phyloP scores from a whole-genome alignment of 2,113 vertebrate genomes.

The Bucco capensis region DNA sequence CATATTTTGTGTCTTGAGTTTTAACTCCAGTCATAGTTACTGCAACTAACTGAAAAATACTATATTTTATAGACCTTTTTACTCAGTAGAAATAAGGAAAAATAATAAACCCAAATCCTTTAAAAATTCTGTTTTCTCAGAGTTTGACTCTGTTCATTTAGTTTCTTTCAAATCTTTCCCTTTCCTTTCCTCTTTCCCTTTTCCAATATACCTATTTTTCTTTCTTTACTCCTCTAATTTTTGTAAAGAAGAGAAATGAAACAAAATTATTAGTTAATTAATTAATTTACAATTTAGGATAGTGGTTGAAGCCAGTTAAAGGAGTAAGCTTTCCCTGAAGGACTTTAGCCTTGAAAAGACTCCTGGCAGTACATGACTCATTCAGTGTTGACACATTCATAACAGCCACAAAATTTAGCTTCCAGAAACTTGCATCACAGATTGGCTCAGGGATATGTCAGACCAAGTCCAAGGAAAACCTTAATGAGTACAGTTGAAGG shows the following conservation, averaged over 20 bases:
- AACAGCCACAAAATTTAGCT: background rate
- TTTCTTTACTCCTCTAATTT: background rate
- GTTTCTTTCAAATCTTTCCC: background rate
- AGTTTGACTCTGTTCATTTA: background rate
- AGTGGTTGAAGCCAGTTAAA: background rate
- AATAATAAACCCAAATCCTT: background rate
- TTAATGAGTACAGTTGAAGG: background rate
- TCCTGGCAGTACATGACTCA: background rate
- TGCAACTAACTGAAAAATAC: background rate
- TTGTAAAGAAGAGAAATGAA: background rate
- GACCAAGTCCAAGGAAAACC: background rate
- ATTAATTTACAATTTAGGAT: background rate
- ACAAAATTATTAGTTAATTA: background rate
- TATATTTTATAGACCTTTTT: background rate
- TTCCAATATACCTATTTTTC: background rate
- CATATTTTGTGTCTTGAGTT: background rate
- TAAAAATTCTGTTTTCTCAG: background rate
- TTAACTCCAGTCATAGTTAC: background rate
- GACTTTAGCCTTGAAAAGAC: background rate
- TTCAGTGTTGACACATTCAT: background rate
- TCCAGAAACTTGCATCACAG: background rate
- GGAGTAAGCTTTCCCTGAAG: background rate
- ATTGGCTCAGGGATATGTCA: background rate
- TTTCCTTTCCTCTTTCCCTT: background rate
- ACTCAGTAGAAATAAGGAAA: background rate